These are phyloP conservation scores for Oryzias javanicus DNA, from an alignment of 2,113 vertebrate genomes.

Conservation along the genomic window DNA sequence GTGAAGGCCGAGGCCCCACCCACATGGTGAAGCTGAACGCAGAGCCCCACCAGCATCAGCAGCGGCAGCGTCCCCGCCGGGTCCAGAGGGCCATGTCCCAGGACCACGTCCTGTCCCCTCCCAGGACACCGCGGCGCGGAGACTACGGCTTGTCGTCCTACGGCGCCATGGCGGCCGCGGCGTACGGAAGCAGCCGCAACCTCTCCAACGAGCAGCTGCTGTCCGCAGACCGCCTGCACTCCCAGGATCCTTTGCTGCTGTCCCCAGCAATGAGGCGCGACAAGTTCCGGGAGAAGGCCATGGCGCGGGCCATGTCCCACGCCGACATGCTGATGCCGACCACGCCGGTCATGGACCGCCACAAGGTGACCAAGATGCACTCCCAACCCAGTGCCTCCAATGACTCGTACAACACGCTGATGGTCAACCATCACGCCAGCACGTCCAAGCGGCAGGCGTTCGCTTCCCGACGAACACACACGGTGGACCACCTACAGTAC, in stretches of 20 bases:
- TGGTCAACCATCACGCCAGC: slow-evolving; percentile 79
- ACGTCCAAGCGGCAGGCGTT: slow-evolving; percentile 95
- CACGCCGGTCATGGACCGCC: slow-evolving; percentile 90
- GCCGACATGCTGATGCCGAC: slow-evolving; percentile 92
- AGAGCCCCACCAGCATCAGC: slow-evolving; percentile 72
- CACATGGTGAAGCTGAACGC: slow-evolving; percentile 90
- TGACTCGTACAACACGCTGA: slow-evolving; percentile 92
- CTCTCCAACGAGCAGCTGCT: slow-evolving; percentile 93
- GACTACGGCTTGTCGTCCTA: slow-evolving; percentile 84
- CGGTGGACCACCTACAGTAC: slow-evolving; percentile 95
- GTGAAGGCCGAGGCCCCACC: slow-evolving; percentile 80
- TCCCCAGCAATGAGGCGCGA: slow-evolving; percentile 88
- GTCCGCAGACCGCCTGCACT: slow-evolving; percentile 91
- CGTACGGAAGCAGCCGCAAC: slow-evolving; percentile 81
- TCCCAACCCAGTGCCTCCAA: slow-evolving; percentile 91
- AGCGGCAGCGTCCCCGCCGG: slow-evolving; percentile 85
- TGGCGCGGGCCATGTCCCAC: slow-evolving; percentile 91
- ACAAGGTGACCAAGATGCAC: slow-evolving; percentile 96
- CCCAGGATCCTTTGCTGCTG: slow-evolving; percentile 95
- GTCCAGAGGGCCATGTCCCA: slow-evolving; percentile 97
- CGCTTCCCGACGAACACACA: slow-evolving; percentile 93
- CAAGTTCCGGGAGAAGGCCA: slow-evolving; percentile 89
- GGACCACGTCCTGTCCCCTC: slow-evolving; percentile 91
- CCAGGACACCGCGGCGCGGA: slow-evolving; percentile 77
- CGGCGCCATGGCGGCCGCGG: slow-evolving; percentile 46